Base-by-base conservation (phyloP, 2,888 invertebrate species). In the Brachyptera putata region DNA sequence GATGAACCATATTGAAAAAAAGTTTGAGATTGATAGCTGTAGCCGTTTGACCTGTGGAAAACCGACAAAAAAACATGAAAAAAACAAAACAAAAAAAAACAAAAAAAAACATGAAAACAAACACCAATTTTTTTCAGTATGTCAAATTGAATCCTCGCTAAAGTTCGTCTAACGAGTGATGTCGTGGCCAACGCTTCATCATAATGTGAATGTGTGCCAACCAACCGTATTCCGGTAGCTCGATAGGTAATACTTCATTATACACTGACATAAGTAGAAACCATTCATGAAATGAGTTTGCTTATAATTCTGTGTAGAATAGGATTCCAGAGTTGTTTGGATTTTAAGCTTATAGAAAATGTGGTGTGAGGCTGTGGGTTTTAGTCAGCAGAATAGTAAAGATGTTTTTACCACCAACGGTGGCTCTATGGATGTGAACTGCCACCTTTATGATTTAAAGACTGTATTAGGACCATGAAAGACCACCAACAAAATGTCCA, bases 231-330 rank as follows among this genome's bases (percentile, higher is more conserved):
- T 53, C 53, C 53, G 18, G 53, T 53, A 53, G 53, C 53, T 16
- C 30, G 13, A 14, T 16, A 16, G 41, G 16, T 41, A 16, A 16
- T 41, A 30, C 7, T 22, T 46, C 24, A 16, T 46, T 46, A n/a
- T 3, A 3, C 14, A 4, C 53, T 53, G 53, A 2, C 53, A 53
- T 36, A 30, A 9, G 36, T 30, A 53, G 34, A 53, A 36, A 53
- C 53, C 53, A 53, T 53, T 53, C 53, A 36, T 18, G 46, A 46
- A 53, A 53, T 46, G 24, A 46, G 46, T 46, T 46, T 46, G 53
- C 53, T 53, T 61, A 61, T 61, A 57, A 61, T 26, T 56, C 60
- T 49, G 18, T 16, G 26, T 48, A 61, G 61, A 61, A 61, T 61
- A 41, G 60, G 57, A 61, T 61, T 57, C 60, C 49, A 26, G 41